Base-by-base conservation (phyloP, 2,113 vertebrate species). In the Mungos mungo region DNA sequence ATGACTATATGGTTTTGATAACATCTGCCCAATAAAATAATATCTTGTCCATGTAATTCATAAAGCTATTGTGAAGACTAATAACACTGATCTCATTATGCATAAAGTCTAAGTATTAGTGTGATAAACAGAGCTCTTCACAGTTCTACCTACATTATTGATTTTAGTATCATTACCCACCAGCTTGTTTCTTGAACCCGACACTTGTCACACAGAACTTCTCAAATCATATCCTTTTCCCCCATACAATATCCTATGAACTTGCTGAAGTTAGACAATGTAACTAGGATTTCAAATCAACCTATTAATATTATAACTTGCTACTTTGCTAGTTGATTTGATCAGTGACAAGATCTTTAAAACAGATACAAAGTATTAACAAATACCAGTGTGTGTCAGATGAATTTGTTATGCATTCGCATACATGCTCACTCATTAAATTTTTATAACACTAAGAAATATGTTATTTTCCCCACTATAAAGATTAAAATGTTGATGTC, bases 281-380 rank as follows among this genome's bases (percentile, higher is more conserved):
- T 74, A 86, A 72, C 45, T 16, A 63, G 35, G 19, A 95, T 87
- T 96, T 96, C 71, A 84, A 87, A 63, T 88, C 57, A 88, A 11
- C 23, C 12, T 86, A 57, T 76, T 93, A 82, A 83, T 86, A 96
- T 50, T 18, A 25, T 66, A 60, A 85, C 19, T 95, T 94, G 21
- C 11, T 91, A n/a, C 31, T 91, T 76, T 35, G 79, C 71, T 92
- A 60, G 41, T 54, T 90, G 80, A 92, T 96, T 85, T 93, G 31
- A 93, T 85, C 71, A 96, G 45, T 19, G 57, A 35, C 21, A 96
- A 91, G 12, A 35, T 86, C 45, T 86, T 69, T 88, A 87, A 86
- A 88, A 95, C 90, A 33, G 4, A 3, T 89, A 66, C 9, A 71
- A 33, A 82, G 52, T 82, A 96, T 94, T 97, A 88, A 94, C 57